Evolutionary conservation across 2,113 vertebrate genomes (phyloP).

Genomic region (Anthoscopus minutus): DNA sequence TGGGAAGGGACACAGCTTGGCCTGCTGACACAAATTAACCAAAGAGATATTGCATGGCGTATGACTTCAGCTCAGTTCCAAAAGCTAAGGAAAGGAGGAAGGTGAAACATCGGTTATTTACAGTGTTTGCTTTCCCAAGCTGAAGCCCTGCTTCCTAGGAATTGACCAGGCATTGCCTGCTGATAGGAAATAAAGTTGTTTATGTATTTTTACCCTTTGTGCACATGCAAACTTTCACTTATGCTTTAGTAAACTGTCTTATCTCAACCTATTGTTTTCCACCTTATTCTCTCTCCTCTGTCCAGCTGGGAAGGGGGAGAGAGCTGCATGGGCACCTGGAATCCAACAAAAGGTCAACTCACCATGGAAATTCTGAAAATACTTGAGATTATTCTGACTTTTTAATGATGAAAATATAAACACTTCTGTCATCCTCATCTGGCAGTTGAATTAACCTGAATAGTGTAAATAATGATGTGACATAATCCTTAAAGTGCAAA

Average conservation of each 20-base stretch:
- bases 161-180: fast-evolving
- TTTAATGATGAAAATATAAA: background rate
- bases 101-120: background rate
- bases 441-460: background rate
- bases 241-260: background rate
- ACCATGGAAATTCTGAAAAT: background rate
- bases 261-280: background rate
- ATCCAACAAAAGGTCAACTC: background rate
- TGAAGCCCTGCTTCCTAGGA: background rate
- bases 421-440: background rate
- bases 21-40: background rate
- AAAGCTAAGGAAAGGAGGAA: background rate
- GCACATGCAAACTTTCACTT: background rate
- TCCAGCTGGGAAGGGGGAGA: background rate
- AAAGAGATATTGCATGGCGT: background rate
- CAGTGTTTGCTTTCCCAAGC: background rate
- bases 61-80: background rate
- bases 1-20: background rate
- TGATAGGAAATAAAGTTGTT: background rate
- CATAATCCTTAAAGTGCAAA: background rate
- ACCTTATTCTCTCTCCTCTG: background rate
- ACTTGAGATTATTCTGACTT: background rate
- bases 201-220: background rate
- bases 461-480: background rate
- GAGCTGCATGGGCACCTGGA: background rate